Evolutionary conservation across 2,113 vertebrate species (phyloP).

Genomic region (Onychostruthus taczanowskii): DNA sequence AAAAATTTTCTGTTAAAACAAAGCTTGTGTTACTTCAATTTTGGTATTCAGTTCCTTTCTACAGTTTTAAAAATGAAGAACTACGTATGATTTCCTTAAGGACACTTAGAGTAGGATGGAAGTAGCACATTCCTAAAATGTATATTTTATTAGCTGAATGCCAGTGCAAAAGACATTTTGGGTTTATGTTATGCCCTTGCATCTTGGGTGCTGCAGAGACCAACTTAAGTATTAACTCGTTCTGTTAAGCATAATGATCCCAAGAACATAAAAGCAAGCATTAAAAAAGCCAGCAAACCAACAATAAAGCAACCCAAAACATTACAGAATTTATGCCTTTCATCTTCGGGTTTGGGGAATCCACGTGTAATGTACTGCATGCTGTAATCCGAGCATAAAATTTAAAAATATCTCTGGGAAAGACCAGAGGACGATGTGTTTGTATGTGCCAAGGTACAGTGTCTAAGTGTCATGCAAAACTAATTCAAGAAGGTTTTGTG

Average conservation of each 20-base stretch:
- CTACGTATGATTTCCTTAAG: neutral
- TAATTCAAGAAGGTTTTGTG: neutral
- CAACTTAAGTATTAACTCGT: neutral
- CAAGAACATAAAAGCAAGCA: neutral
- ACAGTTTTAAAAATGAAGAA: neutral
- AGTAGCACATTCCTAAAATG: neutral
- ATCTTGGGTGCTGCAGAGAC: neutral
- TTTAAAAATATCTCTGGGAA: neutral
- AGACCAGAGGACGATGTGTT: neutral
- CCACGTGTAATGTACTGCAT: too few species aligned
- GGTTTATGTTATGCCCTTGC: neutral
- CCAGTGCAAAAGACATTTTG: neutral
- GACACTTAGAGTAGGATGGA: neutral
- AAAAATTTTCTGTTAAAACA: neutral
- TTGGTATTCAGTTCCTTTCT: neutral
- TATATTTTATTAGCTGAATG: neutral
- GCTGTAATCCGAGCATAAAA: neutral
- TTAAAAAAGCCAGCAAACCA: neutral
- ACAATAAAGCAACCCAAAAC: neutral
- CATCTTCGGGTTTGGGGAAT: neutral
- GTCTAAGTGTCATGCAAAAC: neutral
- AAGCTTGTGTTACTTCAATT: neutral
- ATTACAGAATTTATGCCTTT: neutral
- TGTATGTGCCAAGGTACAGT: neutral
- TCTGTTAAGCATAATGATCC: neutral